These are phyloP conservation scores for Gobius niger DNA, from an alignment of 2,113 vertebrate species.

Conservation along the genomic window DNA sequence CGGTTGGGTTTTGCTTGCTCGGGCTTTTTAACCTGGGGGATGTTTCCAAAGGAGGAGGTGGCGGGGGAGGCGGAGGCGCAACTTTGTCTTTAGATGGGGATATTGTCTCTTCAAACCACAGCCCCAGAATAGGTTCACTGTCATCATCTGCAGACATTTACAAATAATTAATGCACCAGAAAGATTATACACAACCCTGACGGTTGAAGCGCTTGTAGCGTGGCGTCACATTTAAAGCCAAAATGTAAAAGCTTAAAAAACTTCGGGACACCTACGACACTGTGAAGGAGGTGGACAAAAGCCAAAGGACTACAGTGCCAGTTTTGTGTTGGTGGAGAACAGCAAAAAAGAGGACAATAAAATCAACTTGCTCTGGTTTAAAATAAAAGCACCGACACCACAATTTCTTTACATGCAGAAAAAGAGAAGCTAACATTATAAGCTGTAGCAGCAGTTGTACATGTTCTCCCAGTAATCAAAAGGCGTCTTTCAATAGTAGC, in stretches of 20 bases:
- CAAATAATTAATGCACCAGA: conserved; percentile 14
- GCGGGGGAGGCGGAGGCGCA: conserved; percentile 89
- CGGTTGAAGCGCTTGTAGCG: background rate
- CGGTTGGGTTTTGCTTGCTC: conserved; percentile 87
- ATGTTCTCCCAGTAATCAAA: background rate
- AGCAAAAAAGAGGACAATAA: conserved; percentile 29
- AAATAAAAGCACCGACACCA: background rate
- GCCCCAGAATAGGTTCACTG: conserved; percentile 97
- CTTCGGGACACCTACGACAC: conserved; percentile 48
- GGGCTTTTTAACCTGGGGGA: conserved; percentile 93
- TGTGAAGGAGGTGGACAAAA: conserved; percentile 49
- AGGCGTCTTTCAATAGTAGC: no score
- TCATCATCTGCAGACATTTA: conserved; percentile 85
- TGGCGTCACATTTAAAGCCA: conserved; percentile 32
- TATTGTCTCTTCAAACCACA: conserved; percentile 99
- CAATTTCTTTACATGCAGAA: conserved; percentile 1
- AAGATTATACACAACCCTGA: background rate
- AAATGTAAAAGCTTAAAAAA: conserved; percentile 46
- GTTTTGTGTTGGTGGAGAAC: conserved; percentile 36
- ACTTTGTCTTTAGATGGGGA: conserved; percentile 96
- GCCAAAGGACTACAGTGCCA: conserved; percentile 33
- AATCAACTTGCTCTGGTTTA: background rate
- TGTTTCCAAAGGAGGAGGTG: conserved; percentile 90
- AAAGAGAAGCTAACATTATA: background rate
- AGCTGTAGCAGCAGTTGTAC: background rate